Evolutionary conservation across 2,888 invertebrate genomes (phyloP), one percentile per base, ranked within the genome.

Genomic region (Orchesella flavescens): DNA sequence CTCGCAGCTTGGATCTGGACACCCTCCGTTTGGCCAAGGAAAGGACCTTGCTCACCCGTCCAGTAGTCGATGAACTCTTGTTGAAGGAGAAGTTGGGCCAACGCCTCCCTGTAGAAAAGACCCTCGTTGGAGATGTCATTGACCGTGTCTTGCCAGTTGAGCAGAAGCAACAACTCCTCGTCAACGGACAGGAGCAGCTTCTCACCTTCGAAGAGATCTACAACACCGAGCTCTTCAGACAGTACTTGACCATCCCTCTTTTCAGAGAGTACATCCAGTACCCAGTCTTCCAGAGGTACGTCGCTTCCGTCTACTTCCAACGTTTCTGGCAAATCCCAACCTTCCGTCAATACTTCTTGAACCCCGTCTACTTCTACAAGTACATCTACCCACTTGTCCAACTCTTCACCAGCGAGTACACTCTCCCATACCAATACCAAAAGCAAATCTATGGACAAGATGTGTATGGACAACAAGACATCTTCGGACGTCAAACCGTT

Each of bases 331-430:
- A 78, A 21, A 24, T 78, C 53, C 85, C 82, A 13, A 21, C 69
- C 61, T 79, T 84, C 85, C 46, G 63, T 44, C 78, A 82, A 43
- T 86, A 86, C 78, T 86, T 86, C 71, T 53, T 69, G 61, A 86
- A 75, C 83, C 86, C 86, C 24, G 77, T 71, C 34, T 74, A 83
- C 69, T 86, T 86, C 86, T 86, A 86, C 86, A 86, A 86, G 74
- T 83, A 85, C 85, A 71, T 85, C 55, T 74, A 72, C 68, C 81
- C 84, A 24, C 59, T 79, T 34, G 84, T 84, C 59, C 75, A 74
- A 61, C 55, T 84, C n/a, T 79, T 79, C 83, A 68, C 75, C 46
- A 57, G 24, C 71, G 71, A 79, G 59, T 59, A 74, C 79, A 55
- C 21, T 13, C 19, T 61, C 55, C 63, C 68, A 13, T 34, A 43